Evolutionary conservation across 2,888 invertebrate species (phyloP).

Genomic region (Melinopterus prodromus): DNA sequence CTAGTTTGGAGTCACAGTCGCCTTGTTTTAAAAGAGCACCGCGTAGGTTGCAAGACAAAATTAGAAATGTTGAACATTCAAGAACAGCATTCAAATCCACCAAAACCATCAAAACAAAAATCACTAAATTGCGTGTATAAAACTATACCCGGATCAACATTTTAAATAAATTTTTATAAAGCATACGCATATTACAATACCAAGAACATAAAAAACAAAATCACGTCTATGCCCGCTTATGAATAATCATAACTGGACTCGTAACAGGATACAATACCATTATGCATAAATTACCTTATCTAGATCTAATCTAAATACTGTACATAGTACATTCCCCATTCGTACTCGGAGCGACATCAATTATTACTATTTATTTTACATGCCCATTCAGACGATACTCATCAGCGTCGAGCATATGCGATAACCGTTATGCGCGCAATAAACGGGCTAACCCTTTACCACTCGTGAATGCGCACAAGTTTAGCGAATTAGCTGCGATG

Average conservation of each 20-base stretch:
- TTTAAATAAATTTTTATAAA: no score
- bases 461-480: slow-evolving; percentile 26
- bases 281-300: slow-evolving; percentile 4
- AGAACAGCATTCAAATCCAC: no score
- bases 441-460: slow-evolving; percentile 26
- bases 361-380: background rate
- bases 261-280: slow-evolving; percentile 4
- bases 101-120: no score
- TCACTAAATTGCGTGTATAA: no score
- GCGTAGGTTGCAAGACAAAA: no score
- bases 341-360: background rate
- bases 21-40: no score
- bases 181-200: background rate
- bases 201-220: background rate
- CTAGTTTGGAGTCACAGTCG: no score
- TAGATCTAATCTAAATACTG: background rate
- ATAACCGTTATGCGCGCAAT: slow-evolving; percentile 13
- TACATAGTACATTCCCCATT: background rate
- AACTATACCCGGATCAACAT: no score
- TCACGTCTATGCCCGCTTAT: background rate
- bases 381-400: slow-evolving; percentile 18
- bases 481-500: slow-evolving; percentile 35
- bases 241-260: slow-evolving; percentile 4
- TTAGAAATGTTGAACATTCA: no score
- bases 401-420: slow-evolving; percentile 18